Base-by-base conservation (phyloP, 2,113 vertebrate species). In the Accipiter cooperii region DNA sequence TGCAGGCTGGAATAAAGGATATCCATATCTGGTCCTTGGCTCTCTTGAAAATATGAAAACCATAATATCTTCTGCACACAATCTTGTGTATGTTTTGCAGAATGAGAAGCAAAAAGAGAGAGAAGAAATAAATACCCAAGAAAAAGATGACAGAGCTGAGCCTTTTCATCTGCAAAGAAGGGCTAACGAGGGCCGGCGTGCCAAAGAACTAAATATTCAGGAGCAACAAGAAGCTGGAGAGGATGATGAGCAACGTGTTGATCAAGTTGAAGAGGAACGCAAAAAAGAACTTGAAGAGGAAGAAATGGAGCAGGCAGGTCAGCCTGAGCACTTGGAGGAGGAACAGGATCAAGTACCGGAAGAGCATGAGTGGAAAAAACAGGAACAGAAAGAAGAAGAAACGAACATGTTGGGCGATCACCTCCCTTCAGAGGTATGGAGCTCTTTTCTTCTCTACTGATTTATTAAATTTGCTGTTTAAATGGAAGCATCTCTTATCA, bases 291-390 rank as follows among this genome's bases (percentile, higher is more conserved):
- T 99, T 29, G 99, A 99, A 3, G 99, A 99, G 96, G 98, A 99
- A 88, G 98, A 98, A 36, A 99, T 98, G 98, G 99, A 99, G 97
- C 99, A 99, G 97, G 99, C 99, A 1, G 99, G 99, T 83, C 98
- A 97, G 87, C 98, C 98, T 0, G 98, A 99, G 87, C 98, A 80
- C 68, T 98, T 99, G 76, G 99, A 98, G 52, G 99, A 99, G 85
- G 99, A 98, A 1, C 98, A 99, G 1, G 99, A 99, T 34, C 98
- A 99, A 21, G 98, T 93, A 5, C 98, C 99, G 13, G 99, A 98
- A 58, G 99, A 99, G 46, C 98, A 97, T 3, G 97, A 97, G 26
- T 98, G 98, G 97, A 96, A 95, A 84, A 98, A 98, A 12, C 97
- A 96, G 75, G 98, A 98, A 8, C 95, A 87, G 7, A 93, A 88